These are phyloP conservation scores for Neosilurus mollespiculum DNA, from an alignment of 2,797 vertebrate species.

Conservation along the genomic window DNA sequence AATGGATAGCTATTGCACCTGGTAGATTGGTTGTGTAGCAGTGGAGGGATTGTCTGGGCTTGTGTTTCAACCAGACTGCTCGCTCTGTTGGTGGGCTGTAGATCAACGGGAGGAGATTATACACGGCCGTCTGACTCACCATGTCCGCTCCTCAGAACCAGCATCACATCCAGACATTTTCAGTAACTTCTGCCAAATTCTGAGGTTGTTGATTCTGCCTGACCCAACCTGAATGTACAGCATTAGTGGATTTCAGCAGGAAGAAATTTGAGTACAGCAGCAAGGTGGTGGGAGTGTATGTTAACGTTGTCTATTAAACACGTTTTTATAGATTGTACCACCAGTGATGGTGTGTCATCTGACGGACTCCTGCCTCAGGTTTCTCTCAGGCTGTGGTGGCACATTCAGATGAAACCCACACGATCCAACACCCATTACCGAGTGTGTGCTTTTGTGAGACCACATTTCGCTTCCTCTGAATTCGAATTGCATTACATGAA, in stretches of 20 bases:
- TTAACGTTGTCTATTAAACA: not conserved
- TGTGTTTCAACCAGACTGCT: constrained; percentile 45
- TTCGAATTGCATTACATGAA: not conserved
- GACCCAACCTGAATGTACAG: not conserved
- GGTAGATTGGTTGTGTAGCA: not conserved
- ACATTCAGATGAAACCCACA: not conserved
- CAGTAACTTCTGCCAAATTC: not conserved
- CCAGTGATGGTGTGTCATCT: not conserved
- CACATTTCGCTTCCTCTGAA: too few species aligned
- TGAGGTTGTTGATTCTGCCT: not conserved
- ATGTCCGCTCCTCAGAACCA: not conserved
- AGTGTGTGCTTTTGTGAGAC: not conserved
- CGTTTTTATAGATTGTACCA: not conserved
- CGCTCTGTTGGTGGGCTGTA: constrained; percentile 45
- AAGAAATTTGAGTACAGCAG: not conserved
- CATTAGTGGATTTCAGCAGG: not conserved
- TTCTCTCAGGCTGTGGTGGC: not conserved
- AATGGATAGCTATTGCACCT: not conserved
- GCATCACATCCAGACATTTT: constrained; percentile 1
- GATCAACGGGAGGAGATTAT: not conserved
- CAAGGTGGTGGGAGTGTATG: not conserved
- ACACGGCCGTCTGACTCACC: constrained; percentile 4
- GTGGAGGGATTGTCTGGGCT: constrained; percentile 29
- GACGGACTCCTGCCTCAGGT: not conserved
- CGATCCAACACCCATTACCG: not conserved